Evolutionary conservation across 2,797 vertebrate genomes (phyloP), one percentile per base, ranked within the genome.

Genomic region (Brachyalestes nurse): DNA sequence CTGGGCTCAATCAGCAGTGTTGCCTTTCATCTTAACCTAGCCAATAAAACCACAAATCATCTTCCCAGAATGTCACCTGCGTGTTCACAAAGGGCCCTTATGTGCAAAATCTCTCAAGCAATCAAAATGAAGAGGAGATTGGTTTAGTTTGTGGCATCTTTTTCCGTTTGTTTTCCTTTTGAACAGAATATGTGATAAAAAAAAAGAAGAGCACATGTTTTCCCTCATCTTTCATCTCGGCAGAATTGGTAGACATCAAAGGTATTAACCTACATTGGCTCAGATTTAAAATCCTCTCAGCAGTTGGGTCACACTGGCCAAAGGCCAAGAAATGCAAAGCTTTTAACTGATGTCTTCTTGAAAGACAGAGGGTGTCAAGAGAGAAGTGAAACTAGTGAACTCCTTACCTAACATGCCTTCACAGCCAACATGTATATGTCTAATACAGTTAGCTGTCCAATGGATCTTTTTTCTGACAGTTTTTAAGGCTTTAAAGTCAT

Each of bases 201-300:
- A 77, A 61, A 64, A 14, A 40, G 23, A 38, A 19, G 74, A 19
- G 47, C 16, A 13, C 38, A 57, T 57, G 53, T 23, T 67, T 53
- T 62, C 42, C 23, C 19, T 19, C 66, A 70, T 72, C 72, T 23
- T 34, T 81, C 75, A 75, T 75, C 75, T 72, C 64, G 65, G 75
- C 75, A 55, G 58, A 71, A 38, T 23, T 66, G 65, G 61, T 21
- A 66, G 69, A 23, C 57, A 73, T 83, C 78, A 78, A 80, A 83
- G 25, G 79, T 75, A 86, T 82, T 86, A 82, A 82, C 76, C 85
- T 82, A 79, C 66, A 82, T 60, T 64, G 79, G 64, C 10, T 2
- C 62, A 83, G 79, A 79, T 80, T 78, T 79, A 53, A 79, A 81
- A 79, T 45, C 71, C 66, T 21, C 78, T 81, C 28, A 60, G 57